phyloP scores from a whole-genome alignment of 1,140 invertebrate species.

The Leptinotarsa texana region DNA sequence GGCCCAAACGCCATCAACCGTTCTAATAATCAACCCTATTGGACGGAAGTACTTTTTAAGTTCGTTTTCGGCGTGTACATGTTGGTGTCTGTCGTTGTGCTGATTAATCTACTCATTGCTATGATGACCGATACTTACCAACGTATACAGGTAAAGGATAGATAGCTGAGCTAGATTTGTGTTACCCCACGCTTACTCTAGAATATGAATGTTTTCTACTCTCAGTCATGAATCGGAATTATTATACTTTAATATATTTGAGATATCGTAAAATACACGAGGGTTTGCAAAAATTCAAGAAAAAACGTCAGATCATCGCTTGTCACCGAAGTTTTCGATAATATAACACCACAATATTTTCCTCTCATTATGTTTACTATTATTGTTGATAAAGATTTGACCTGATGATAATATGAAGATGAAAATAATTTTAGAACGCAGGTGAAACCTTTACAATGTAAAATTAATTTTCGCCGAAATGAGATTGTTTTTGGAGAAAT shows the following conservation, averaged over 20 bases:
- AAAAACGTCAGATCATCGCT: too few species aligned
- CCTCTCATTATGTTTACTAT: too few species aligned
- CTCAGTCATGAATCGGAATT: constrained; percentile 7
- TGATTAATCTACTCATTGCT: constrained; percentile 99
- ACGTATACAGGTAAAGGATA: constrained; percentile 81
- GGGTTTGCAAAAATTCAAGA: too few species aligned
- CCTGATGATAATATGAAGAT: too few species aligned
- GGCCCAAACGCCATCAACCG: constrained; percentile 53
- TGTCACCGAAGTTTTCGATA: too few species aligned
- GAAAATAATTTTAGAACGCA: too few species aligned
- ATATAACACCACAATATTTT: too few species aligned
- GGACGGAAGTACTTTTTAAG: constrained; percentile 82
- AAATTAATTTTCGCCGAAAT: too few species aligned
- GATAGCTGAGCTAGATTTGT: constrained; percentile 19
- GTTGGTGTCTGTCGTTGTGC: constrained; percentile 96
- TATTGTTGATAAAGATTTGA: too few species aligned
- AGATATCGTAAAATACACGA: too few species aligned
- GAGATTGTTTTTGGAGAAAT: too few species aligned
- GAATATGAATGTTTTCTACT: constrained; percentile 15
- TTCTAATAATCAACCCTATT: constrained; percentile 66
- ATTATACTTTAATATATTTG: not conserved
- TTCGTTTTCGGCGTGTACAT: constrained; percentile 90
- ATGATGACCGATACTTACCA: constrained; percentile 99
- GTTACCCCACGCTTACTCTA: constrained; percentile 12
- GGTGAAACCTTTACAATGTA: too few species aligned